Evolutionary conservation across 2,113 vertebrate species (phyloP), one percentile per base, ranked within the genome.

Genomic region (Xyliphius kryptos): DNA sequence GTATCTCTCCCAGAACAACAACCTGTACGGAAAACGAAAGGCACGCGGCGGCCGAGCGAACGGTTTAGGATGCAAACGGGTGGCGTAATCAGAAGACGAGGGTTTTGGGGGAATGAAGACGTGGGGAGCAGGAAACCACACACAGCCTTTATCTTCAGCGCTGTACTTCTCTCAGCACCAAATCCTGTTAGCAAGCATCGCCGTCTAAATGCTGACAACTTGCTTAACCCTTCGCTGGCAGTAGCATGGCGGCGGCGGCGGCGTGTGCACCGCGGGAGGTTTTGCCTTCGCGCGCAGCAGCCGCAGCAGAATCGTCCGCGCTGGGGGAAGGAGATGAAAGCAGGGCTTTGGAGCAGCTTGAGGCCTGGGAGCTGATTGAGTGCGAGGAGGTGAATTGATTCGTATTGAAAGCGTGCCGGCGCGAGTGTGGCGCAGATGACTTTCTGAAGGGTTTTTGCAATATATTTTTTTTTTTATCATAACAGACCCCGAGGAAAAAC

Each of bases 361-460:
- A 61, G 61, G 66, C 6, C 17, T 58, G 37, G 17, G 60, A 53
- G 52, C 44, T 72, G 66, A 68, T 56, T 43, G 66, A 72, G 61
- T 59, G 60, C 13, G 22, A 72, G 61, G n/a, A 68, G 65, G 65
- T 68, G 70, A 72, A 68, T 64, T 55, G 66, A 72, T 68, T 72
- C 50, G 55, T 59, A 72, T 68, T 62, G 70, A n/a, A n/a, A n/a
- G n/a, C n/a, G n/a, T n/a, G n/a, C n/a, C 14, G 47, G 47, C 43
- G 55, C 49, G 43, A 63, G 43, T 54, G 67, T 40, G 55, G n/a
- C n/a, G n/a, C n/a, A n/a, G n/a, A n/a, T n/a, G n/a, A 32, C 46
- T 38, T 38, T 46, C 48, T 67, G 54, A 52, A 15, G n/a, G 8
- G 1, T 14, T 8, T 51, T 62, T 10, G 19, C 9, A 41, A 15